Evolutionary conservation across 2,113 vertebrate species (phyloP), one percentile per base, ranked within the genome.

Genomic region (Rhea pennata): DNA sequence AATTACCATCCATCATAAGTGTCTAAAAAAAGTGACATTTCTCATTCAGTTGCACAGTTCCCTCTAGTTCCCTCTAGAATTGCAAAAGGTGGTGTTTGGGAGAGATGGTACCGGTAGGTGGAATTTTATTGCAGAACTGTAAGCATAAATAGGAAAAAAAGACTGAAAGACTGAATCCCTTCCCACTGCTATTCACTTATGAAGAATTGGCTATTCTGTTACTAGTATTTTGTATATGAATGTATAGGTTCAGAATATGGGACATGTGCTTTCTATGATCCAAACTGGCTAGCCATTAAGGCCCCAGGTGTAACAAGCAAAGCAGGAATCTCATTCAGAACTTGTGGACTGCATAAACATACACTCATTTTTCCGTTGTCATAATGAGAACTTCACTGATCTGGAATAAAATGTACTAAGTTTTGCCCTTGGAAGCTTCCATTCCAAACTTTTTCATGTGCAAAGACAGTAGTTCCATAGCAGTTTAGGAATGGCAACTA

Each of bases 331-430:
- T 26, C 23, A 33, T 46, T 62, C 66, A 83, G 36, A 85, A 69
- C 36, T 71, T 71, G 27, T 62, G 53, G 74, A 56, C 36, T 64
- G 22, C 42, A 70, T 36, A 70, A 71, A 61, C 8, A 87, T 20
- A 59, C 21, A 51, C 12, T 51, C 15, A 82, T 64, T 83, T 56
- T 77, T 15, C 26, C 40, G 58, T 36, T 50, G 64, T 42, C 42
- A 64, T 58, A 22, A 24, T 31, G 19, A 82, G 71, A 9, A 4
- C 6, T 59, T 86, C 61, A 62, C 15, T 79, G 33, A 53, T 39
- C 40, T 1, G 2, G 17, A 39, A 23, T 20, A 53, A 78, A 42
- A 39, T 3, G 0, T 42, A 36, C 12, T 2, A 5, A 82, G 13
- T 64, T 70, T 22, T 71, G 17, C 16, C 21, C 22, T 66, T 53